Base-by-base conservation (phyloP, 2,113 vertebrate genomes). In the Mesembrinibis cayennensis region DNA sequence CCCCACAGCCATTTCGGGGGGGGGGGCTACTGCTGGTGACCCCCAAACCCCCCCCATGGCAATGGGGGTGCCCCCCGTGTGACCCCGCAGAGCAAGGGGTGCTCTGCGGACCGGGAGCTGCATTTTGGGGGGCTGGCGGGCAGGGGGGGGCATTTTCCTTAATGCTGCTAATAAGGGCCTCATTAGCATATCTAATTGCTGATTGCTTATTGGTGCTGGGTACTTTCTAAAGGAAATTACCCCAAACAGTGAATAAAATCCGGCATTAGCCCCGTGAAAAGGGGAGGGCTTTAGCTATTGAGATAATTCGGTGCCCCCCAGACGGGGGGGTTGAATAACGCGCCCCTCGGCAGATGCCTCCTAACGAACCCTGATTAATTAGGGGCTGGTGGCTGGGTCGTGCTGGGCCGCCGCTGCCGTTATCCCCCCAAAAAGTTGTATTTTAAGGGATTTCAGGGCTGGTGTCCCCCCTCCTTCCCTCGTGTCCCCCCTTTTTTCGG, bases 111-210 rank as follows among this genome's bases (percentile, higher is more conserved):
- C 17, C 4, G 1, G 23, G n/a, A 12, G 14, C 4, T 6, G 4
- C 36, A 3, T 40, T 70, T 76, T 2, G 18, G 74, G 87, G 61
- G 27, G 25, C 11, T 13, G 32, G 69, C 19, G 8, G 38, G 18
- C 5, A 6, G 9, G 25, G 3, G 27, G 13, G 25, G 32, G 12
- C 32, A 26, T 69, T 84, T 44, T 73, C 38, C 27, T 53, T n/a
- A 44, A 18, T 6, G 17, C 14, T 63, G 30, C 59, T 81, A 61
- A 4, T 36, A 58, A 69, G 30, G 11, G 8, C 49, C 63, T 84
- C 42, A 62, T 96, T 91, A 89, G 34, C 84, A 70, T 87, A 67
- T 5, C 32, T 91, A 82, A 93, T 92, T 74, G 42, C 59, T 11
- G 70, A 40, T 78, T 52, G 30, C 26, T 86, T 34, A 10, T 62